Base-by-base conservation (phyloP, 2,797 vertebrate genomes). In the Aplochiton taeniatus region DNA sequence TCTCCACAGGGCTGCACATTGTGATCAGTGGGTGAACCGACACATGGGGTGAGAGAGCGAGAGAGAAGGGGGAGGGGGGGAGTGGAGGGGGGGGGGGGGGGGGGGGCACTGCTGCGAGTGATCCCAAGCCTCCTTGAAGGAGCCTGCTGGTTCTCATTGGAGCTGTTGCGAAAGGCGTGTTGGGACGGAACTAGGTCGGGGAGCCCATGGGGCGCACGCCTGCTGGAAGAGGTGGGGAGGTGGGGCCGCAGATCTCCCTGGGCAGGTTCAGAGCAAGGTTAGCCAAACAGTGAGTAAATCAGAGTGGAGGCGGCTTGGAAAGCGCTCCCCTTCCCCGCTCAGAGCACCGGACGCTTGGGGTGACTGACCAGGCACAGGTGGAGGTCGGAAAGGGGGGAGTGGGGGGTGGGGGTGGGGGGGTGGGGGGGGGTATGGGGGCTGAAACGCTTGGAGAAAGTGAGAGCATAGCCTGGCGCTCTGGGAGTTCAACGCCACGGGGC, bases 261-360 rank as follows among this genome's bases (percentile, higher is more conserved):
- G 95, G 90, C 87, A 93, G 90, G 96, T 97, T 98, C 96, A 98
- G 94, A 93, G 89, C 93, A 93, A 92, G 95, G 96, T 98, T 96
- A 96, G 95, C 95, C 95, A 98, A 98, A 97, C 93, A 95, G 85
- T 84, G 85, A 94, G 95, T 96, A 95, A 96, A 97, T 96, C 95
- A 94, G 85, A 91, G 84, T 48, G 53, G 70, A 87, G 50, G 41
- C 71, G 87, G 70, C 51, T 81, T 85, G 83, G 82, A 82, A 76
- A 51, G 42, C 77, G 69, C 48, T 11, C 4, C 42, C 69, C 82
- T 70, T 78, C 66, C 65, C 72, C 61, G 77, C 76, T 74, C 76
- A 81, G 81, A 80, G 69, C 80, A 10, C 71, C 83, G 58, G 91
- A 92, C 91, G 94, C 91, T 64, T 63, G 80, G n/a, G 68, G 75